phyloP scores from a whole-genome alignment of 2,113 vertebrate genomes.

The Melanerpes aurifrons region DNA sequence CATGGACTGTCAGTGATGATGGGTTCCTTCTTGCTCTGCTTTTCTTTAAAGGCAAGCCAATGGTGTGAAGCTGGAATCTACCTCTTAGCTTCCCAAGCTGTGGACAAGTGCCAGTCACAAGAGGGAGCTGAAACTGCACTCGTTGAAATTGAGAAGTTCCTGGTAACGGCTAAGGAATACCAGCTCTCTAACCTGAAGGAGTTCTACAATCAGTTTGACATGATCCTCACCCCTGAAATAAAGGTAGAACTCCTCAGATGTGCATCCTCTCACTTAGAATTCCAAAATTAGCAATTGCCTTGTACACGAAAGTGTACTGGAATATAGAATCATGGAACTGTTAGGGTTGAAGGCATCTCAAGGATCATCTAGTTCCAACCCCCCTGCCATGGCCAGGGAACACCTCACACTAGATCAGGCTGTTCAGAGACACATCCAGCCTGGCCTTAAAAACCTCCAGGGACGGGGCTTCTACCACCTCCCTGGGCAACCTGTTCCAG shows the following conservation, averaged over 20 bases:
- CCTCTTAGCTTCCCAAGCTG: constrained; percentile 93
- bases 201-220: constrained; percentile 90
- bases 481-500: too few species aligned
- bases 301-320: neutral
- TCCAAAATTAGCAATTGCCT: neutral
- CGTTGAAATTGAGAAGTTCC: constrained; percentile 87
- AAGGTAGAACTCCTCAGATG: constrained; percentile 78
- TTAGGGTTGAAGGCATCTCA: too few species aligned
- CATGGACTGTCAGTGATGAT: neutral
- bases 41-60: constrained; percentile 84
- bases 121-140: constrained; percentile 92
- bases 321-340: neutral
- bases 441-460: too few species aligned
- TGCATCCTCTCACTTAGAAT: neutral
- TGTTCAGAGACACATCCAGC: too few species aligned
- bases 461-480: too few species aligned
- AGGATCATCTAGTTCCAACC: too few species aligned
- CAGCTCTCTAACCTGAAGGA: constrained; percentile 85
- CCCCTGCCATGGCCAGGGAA: too few species aligned
- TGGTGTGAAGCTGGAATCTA: constrained; percentile 96
- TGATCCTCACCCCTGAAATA: constrained; percentile 84
- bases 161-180: constrained; percentile 83
- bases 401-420: too few species aligned
- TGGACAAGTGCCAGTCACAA: constrained; percentile 96
- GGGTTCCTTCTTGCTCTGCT: neutral